phyloP scores from a whole-genome alignment of 2,113 vertebrate genomes.

The Tachycineta bicolor region DNA sequence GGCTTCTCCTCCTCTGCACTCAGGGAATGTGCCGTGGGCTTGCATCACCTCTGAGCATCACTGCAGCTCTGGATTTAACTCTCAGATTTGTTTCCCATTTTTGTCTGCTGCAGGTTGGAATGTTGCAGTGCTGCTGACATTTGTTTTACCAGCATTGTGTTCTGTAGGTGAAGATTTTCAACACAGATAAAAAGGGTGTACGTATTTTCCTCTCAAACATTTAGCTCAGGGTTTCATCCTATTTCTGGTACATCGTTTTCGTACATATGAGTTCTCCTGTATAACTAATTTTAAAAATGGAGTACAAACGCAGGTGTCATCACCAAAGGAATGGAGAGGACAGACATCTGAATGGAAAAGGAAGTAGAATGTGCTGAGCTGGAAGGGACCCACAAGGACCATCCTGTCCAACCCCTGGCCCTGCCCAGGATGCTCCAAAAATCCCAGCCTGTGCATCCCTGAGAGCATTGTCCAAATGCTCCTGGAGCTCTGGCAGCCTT shows the following conservation, averaged over 20 bases:
- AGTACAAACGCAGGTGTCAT: background rate
- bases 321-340: background rate
- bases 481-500: background rate
- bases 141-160: background rate
- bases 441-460: background rate
- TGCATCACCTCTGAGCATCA: background rate
- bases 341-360: background rate
- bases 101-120: background rate
- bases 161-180: background rate
- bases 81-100: background rate
- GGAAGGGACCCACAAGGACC: background rate
- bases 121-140: background rate
- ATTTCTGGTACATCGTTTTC: background rate
- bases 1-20: background rate
- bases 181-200: background rate
- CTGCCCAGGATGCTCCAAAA: background rate
- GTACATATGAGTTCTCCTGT: background rate
- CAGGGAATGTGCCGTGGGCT: accelerated
- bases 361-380: background rate
- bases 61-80: background rate
- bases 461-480: accelerated
- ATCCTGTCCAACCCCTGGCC: background rate
- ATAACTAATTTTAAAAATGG: background rate
- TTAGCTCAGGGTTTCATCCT: background rate
- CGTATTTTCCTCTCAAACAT: background rate